Evolutionary conservation across 2,888 invertebrate species (phyloP), one percentile per base, ranked within the genome.

Genomic region (Helicoverpa assulta): DNA sequence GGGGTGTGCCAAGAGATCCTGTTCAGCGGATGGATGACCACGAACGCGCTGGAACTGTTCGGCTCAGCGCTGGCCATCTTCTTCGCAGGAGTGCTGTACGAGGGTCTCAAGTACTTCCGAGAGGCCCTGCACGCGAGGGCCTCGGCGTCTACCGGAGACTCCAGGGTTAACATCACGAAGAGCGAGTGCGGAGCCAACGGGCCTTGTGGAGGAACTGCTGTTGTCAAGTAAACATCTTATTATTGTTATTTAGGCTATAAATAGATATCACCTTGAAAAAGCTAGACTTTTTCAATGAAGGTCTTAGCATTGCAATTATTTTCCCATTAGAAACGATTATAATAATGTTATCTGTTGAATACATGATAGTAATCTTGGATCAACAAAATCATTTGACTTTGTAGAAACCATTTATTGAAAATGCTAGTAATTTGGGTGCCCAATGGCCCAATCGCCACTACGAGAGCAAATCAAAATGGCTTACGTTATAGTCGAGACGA

Each of bases 1-100:
- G 97, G 97, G n/a, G 97, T 97, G 65, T 96, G 96, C 76, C 98
- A 98, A 85, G 97, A 97, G 61, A 97, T 99, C 84, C 96, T 99
- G 51, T 98, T 99, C 96, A 96, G 97, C 61, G 96, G 96, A 53
- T 99, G 98, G 98, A 96, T 96, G 86, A 97, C 98, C 54, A 95
- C 96, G 2, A 97, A 97, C 7, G 95, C 97, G 18, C 96, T 97
- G 68, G 97, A 98, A 80, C 96, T 99, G 84, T 96, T 99, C 52
- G 98, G 98, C 0, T 99, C 99, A 0, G 98, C 98, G 90, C 95
- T 99, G 65, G 98, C 98, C 57, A 98, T 99, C 83, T 98, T 99
- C 92, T 96, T 98, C 60, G 97, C 99, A 89, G 98, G 98, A 0
- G 97, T 99, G 29, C 95, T 99, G n/a, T 99, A 99, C 90, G 99